Conservation (phyloP, 2,797 vertebrate genomes). For the Todus mexicanus region DNA sequence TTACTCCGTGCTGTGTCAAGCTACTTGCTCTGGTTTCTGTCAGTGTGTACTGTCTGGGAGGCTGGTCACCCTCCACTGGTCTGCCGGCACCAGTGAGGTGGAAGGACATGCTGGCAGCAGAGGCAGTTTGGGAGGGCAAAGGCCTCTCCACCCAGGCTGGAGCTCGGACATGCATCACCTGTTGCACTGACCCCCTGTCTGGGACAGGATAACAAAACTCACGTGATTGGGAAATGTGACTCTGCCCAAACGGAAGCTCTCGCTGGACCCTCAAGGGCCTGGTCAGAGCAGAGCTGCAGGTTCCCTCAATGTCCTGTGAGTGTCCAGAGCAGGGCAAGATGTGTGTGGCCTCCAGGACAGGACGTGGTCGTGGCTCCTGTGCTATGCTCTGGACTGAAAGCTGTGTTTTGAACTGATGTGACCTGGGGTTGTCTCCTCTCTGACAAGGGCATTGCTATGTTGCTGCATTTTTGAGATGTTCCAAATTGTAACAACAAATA, state of each 20-base stretch:
- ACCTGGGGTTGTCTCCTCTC: not conserved
- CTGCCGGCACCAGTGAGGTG: not conserved
- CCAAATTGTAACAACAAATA: not conserved
- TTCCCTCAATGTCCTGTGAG: not conserved
- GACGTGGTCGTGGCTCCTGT: not conserved
- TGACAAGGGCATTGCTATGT: not conserved
- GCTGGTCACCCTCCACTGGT: not conserved
- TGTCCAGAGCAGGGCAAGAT: not conserved
- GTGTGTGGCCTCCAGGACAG: fast-evolving
- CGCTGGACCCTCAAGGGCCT: fast-evolving
- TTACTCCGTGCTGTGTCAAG: not conserved
- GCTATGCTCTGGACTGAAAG: not conserved
- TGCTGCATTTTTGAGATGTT: not conserved
- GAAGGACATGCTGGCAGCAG: not conserved
- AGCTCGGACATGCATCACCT: not conserved
- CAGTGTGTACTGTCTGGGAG: fast-evolving
- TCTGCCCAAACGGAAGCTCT: not conserved
- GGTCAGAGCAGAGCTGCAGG: fast-evolving
- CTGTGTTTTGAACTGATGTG: not conserved
- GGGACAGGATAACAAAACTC: not conserved
- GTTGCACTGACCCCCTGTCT: not conserved
- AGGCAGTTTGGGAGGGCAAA: not conserved
- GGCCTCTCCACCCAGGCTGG: not conserved
- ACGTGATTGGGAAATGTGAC: not conserved
- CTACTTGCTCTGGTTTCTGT: not conserved